Evolutionary conservation across 2,113 vertebrate species (phyloP), one percentile per base, ranked within the genome.

Genomic region (Macrotis lagotis): DNA sequence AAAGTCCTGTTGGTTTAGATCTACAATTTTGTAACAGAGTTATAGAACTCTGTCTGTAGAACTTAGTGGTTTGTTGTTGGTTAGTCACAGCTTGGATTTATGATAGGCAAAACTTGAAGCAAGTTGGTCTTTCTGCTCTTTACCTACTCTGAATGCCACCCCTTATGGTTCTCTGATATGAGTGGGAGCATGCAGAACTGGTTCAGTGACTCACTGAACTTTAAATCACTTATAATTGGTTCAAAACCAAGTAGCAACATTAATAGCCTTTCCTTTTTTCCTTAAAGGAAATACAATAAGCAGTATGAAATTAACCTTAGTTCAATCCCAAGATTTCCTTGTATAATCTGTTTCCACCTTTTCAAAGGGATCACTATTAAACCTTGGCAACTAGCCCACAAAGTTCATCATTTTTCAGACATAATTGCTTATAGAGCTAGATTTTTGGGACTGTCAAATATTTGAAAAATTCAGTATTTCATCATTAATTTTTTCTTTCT

Each of bases 371-470:
- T n/a, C 25, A 19, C 6, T 44, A 7, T 44, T 83, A 83, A 83
- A 44, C 10, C 16, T 44, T 19, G 44, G 66, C n/a, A 83, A 83
- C 66, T 44, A 16, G 5, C 16, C n/a, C n/a, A 83, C 28, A 66
- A 83, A 83, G 6, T 83, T 92, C 53, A 95, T 89, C 91, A 91
- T 52, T 93, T 96, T 96, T 94, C 51, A 94, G 51, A 47, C 49
- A 91, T 0, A 9, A 25, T 55, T n/a, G 26, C 49, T 91, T 47
- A 9, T 91, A 91, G 95, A 91, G 66, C 55, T 89, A 89, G 31
- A 47, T 91, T 95, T 98, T 48, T 52, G 14, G 90, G 91, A 83
- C 89, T 94, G 83, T 51, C 88, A 48, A 92, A 89, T 89, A 12
- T 92, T 50, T 51, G 91, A 55, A 91, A 49, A 96, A 90, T 92